phyloP scores from a whole-genome alignment of 2,888 invertebrate species.

The Cetonia aurata region DNA sequence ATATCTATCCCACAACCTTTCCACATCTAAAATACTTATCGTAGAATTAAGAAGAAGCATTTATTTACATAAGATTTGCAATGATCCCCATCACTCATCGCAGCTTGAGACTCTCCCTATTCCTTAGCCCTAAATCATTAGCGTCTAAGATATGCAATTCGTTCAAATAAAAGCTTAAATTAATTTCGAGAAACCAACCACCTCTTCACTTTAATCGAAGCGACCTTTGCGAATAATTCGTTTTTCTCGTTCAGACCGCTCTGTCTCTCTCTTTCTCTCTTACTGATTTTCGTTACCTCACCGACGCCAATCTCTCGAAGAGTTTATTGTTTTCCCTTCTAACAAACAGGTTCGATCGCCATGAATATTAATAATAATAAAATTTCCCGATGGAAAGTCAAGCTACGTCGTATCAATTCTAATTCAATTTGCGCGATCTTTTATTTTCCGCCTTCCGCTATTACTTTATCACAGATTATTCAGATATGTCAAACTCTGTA shows the following conservation, averaged over 20 bases:
- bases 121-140: conserved; percentile 15
- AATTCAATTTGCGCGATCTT: neutral
- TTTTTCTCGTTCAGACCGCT: neutral
- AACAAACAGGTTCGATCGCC: neutral
- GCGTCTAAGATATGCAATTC: conserved; percentile 28
- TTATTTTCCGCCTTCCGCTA: neutral
- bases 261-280: neutral
- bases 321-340: conserved; percentile 7
- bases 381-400: neutral
- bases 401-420: neutral
- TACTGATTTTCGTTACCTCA: neutral
- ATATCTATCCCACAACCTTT: neutral
- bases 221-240: neutral
- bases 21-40: too few species aligned
- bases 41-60: neutral
- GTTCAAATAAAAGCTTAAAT: conserved; percentile 25
- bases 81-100: neutral
- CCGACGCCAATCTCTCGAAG: neutral
- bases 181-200: conserved; percentile 29
- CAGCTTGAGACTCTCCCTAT: neutral
- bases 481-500: too few species aligned
- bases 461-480: neutral
- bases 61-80: neutral
- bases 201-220: conserved; percentile 21
- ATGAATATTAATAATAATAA: conserved; percentile 15